Conservation (phyloP, 1,140 invertebrate species). For the Lepidurus apus region DNA sequence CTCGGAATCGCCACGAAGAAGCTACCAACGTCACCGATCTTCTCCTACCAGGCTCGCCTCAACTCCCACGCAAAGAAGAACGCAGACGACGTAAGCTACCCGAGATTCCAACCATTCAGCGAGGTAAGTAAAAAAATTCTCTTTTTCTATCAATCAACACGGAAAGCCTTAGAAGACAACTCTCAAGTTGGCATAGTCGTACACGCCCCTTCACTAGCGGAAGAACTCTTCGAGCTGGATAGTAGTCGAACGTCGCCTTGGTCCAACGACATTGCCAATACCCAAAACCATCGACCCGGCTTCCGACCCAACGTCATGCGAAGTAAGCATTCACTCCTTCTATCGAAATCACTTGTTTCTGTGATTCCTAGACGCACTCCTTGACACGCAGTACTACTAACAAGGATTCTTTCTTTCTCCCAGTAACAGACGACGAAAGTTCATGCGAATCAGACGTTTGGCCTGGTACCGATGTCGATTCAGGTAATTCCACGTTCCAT, state of each 20-base stretch:
- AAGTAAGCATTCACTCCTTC: neutral
- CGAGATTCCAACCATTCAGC: constrained; percentile 65
- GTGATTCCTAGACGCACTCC: too few species aligned
- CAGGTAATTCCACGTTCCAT: constrained; percentile 81
- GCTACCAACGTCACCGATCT: neutral
- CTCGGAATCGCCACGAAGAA: neutral
- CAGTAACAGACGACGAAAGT: constrained; percentile 63
- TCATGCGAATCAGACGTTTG: constrained; percentile 77
- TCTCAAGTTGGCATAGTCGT: neutral
- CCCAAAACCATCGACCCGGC: constrained; percentile 3
- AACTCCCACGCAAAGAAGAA: constrained; percentile 44
- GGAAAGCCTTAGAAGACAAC: neutral
- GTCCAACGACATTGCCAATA: neutral
- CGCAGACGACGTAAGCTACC: constrained; percentile 70
- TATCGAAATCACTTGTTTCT: too few species aligned
- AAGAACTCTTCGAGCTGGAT: constrained; percentile 53
- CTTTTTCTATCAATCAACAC: neutral
- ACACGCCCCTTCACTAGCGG: constrained; percentile 56
- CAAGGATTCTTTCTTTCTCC: neutral
- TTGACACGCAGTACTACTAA: neutral
- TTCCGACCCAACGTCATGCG: constrained; percentile 13
- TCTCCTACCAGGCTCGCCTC: neutral
- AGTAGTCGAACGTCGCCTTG: neutral
- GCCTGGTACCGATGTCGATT: constrained; percentile 69
- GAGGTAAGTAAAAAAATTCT: neutral